phyloP scores from a whole-genome alignment of 2,113 vertebrate species.

The Spilogale gracilis region DNA sequence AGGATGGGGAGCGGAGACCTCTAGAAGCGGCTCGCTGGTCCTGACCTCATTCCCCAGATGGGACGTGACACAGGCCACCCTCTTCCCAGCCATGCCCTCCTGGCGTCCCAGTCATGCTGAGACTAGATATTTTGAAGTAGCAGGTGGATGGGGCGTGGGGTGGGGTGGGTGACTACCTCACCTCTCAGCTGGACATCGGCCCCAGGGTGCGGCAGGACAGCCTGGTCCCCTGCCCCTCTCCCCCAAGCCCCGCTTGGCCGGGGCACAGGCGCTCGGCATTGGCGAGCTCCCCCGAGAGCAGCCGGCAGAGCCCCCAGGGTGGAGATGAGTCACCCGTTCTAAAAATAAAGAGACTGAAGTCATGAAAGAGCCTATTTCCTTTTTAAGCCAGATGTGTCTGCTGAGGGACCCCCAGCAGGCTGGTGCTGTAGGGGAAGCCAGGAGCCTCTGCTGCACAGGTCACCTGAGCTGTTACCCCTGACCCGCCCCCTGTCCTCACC shows the following conservation, averaged over 20 bases:
- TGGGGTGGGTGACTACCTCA: fast-evolving
- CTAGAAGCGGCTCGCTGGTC: fast-evolving
- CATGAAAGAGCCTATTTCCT: constrained; percentile 47
- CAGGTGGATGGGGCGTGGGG: neutral
- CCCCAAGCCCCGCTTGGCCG: neutral
- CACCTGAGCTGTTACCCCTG: fast-evolving
- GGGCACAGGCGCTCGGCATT: neutral
- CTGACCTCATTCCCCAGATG: fast-evolving
- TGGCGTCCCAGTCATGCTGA: fast-evolving
- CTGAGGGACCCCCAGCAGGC: neutral
- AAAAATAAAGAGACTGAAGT: constrained; percentile 68
- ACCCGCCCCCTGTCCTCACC: neutral
- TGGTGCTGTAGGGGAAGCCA: neutral
- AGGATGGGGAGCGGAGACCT: neutral
- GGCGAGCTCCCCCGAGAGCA: neutral
- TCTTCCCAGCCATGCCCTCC: neutral
- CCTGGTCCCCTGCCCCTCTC: neutral
- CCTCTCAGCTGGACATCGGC: neutral
- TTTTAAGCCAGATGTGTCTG: constrained; percentile 70
- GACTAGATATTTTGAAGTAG: fast-evolving
- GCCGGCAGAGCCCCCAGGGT: neutral
- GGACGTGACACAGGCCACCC: neutral
- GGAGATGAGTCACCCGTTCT: constrained; percentile 70
- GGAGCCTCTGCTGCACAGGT: neutral
- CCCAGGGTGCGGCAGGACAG: neutral